A percentile compares a stretch with the other conserved stretches of the same genome.
phyloP scores from a whole-genome alignment of 2,113 vertebrate species.

The Sander lucioperca region DNA sequence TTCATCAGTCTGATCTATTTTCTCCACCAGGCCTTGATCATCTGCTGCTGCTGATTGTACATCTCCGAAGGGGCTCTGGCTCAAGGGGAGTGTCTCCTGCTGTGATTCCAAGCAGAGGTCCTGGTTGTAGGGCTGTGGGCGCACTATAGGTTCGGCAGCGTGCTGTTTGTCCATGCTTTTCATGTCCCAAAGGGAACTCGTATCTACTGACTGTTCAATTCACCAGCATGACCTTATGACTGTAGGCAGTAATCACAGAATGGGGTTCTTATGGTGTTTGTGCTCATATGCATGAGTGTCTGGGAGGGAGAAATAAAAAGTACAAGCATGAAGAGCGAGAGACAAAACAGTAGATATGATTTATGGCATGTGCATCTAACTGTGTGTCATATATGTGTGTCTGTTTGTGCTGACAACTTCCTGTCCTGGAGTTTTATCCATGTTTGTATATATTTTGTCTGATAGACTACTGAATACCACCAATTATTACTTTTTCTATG shows the following conservation, averaged over 20 bases:
- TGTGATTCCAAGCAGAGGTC: slow-evolving; percentile 46
- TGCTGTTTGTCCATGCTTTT: slow-evolving; percentile 63
- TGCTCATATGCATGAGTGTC: not conserved
- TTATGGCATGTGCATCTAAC: slow-evolving; percentile 9
- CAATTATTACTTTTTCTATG: not conserved
- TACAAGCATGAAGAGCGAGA: not conserved
- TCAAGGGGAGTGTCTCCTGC: slow-evolving; percentile 48
- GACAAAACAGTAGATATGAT: slow-evolving; percentile 1
- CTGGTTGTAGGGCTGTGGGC: slow-evolving; percentile 29
- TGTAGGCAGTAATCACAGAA: slow-evolving; percentile 40
- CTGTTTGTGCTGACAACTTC: slow-evolving; percentile 6
- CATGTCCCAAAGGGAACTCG: slow-evolving; percentile 46
- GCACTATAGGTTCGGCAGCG: slow-evolving; percentile 17
- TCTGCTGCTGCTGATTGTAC: slow-evolving; percentile 57
- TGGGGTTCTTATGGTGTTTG: not conserved
- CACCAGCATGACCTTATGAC: slow-evolving; percentile 52
- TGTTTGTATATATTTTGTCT: slow-evolving; percentile 26
- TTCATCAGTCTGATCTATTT: slow-evolving; percentile 70
- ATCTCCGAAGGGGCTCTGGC: slow-evolving; percentile 54
- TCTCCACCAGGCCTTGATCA: slow-evolving; percentile 65
- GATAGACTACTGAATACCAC: not conserved
- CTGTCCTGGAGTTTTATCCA: not conserved
- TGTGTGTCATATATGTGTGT: slow-evolving; percentile 10
- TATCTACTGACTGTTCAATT: slow-evolving; percentile 41
- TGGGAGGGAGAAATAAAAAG: not conserved